Evolutionary conservation across 2,888 invertebrate genomes (phyloP), one percentile per base, ranked within the genome.

Genomic region (Deilephila porcellus): DNA sequence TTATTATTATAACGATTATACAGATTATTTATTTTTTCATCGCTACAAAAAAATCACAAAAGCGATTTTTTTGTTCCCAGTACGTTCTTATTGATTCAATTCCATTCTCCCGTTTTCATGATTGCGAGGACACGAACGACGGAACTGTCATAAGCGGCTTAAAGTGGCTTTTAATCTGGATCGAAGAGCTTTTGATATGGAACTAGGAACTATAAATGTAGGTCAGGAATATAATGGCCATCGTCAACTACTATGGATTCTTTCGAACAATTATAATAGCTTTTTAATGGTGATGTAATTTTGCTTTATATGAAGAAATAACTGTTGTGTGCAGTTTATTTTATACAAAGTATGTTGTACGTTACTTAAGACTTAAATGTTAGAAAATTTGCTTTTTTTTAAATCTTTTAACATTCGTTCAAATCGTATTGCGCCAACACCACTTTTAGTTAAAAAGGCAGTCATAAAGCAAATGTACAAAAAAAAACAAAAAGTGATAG

Each of bases 111-210:
- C 25, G 34, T 72, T 64, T 29, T 64, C 64, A 67, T 59, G 64
- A 83, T 79, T 76, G 78, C 76, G 79, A 80, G 79, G 75, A 78
- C 77, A 77, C 74, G 79, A 81, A 80, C 83, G 84, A 82, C 82
- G 82, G 77, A 83, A 84, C 82, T 84, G 82, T 82, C 83, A 83
- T 85, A 84, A 86, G 84, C 83, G 82, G 85, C 83, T 85, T 86
- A 86, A 81, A 85, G 80, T 81, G 83, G 79, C 80, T 80, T 80
- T 67, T 82, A 83, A 85, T 85, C 79, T 81, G 81, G 74, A 79
- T 78, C 76, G 79, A 79, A 81, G 77, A 77, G 79, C 77, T 79
- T 78, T 80, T 76, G 80, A 78, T 81, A 77, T 76, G 77, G 37
- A 73, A 52, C 77, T 67, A 67, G 20, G 45, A 67, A 67, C 52